Evolutionary conservation across 2,888 invertebrate genomes (phyloP).

Genomic region (Metacarcinus magister): DNA sequence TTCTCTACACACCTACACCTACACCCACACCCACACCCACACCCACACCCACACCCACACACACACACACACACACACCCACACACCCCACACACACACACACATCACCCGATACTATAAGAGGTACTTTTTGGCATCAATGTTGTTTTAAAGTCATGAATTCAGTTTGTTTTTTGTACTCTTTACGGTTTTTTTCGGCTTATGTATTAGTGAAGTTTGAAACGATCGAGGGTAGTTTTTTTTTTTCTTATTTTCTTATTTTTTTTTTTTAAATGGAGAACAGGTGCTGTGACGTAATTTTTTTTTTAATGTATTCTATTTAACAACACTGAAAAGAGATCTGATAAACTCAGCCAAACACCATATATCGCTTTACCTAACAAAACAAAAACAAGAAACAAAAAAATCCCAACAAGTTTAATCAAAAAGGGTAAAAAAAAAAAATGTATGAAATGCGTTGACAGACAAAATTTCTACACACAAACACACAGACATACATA

Average conservation of each 20-base stretch:
- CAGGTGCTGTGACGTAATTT: background rate
- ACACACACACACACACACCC: conserved; percentile 27
- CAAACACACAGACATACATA: background rate
- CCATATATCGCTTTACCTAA: background rate
- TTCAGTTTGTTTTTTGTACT: background rate
- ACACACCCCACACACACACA: background rate
- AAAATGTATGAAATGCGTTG: too few relatives aligned
- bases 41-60: background rate
- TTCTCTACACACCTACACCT: background rate
- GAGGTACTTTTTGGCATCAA: background rate
- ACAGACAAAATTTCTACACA: background rate
- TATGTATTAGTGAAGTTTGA: background rate
- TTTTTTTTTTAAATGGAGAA: background rate
- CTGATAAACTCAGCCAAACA: background rate
- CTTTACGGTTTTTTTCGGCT: background rate
- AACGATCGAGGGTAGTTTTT: background rate
- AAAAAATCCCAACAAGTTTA: too few relatives aligned
- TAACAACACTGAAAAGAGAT: background rate
- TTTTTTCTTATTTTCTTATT: background rate
- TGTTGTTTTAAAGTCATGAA: background rate
- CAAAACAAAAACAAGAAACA: background rate
- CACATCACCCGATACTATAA: background rate
- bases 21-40: background rate
- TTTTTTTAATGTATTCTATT: background rate
- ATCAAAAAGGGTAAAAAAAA: too few relatives aligned